These are phyloP conservation scores for Ophiothrix spiculata DNA, from an alignment of 35 echinoderm and acorn worm species.

Conservation along the genomic window DNA sequence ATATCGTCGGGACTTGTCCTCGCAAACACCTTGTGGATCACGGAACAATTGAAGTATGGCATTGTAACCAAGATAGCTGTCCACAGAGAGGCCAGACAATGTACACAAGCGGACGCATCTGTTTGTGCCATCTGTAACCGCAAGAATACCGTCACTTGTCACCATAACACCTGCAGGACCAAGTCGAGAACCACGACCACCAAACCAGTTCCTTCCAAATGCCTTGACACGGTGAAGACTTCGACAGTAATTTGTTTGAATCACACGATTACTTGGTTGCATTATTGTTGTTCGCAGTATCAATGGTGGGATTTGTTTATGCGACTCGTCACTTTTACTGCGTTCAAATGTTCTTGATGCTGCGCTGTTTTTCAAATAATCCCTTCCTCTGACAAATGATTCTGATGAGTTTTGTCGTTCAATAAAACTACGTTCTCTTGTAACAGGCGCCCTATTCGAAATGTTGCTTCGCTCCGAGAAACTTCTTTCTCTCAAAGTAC, in stretches of 20 bases:
- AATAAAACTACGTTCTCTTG: neutral
- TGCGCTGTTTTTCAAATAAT: too few relatives aligned
- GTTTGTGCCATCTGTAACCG: constrained; percentile 15
- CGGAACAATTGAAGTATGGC: constrained; percentile 3
- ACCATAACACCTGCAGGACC: constrained; percentile 15
- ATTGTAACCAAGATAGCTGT: constrained; percentile 10
- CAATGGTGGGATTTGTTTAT: neutral
- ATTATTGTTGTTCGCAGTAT: neutral
- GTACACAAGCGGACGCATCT: constrained; percentile 25
- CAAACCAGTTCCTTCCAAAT: constrained; percentile 30
- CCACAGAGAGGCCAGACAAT: constrained; percentile 9
- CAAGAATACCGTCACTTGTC: constrained; percentile 2
- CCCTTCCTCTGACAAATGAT: neutral
- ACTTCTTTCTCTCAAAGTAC: too few relatives aligned
- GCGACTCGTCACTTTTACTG: neutral
- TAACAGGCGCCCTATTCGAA: too few relatives aligned
- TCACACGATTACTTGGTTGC: neutral
- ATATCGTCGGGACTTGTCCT: neutral
- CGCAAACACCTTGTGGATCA: neutral
- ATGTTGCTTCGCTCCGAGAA: too few relatives aligned
- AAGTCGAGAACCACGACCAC: neutral
- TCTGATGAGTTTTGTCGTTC: neutral
- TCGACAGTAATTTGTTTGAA: neutral
- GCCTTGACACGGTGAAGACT: constrained; percentile 17
- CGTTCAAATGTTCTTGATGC: neutral